Base-by-base conservation (phyloP, 2,888 invertebrate genomes). In the Arctia plantaginis region DNA sequence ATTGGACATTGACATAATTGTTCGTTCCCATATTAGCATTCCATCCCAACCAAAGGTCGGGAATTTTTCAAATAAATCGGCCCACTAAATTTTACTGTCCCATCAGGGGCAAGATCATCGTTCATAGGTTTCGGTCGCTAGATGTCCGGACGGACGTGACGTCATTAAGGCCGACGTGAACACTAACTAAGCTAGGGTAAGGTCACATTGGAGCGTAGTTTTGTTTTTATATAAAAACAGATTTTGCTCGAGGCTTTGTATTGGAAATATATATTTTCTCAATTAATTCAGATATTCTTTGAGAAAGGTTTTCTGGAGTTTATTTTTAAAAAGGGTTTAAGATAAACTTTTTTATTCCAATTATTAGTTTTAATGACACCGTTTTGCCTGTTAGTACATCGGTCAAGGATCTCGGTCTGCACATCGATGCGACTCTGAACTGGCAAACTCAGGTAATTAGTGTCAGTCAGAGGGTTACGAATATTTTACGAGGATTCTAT, bases 61-160 rank as follows among this genome's bases (percentile, higher is more conserved):
- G 74, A 76, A 81, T 84, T 85, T 85, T 84, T 84, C 83, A 83
- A 78, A 85, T 78, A 83, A 81, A 85, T 77, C 73, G 76, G 72
- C 39, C 33, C 77, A 83, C 81, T 83, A 85, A 85, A 86, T 86
- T 86, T 84, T 77, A 80, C 76, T 67, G 78, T 74, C 74, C 80
- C 78, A 74, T 83, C 81, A 80, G 76, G 78, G 75, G 72, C 71
- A 71, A 81, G 85, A 88, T 87, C 86, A 88, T 87, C 85, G 81
- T 87, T 88, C 88, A 88, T 87, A 84, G 88, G 85, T 88, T 88
- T 84, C 80, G 84, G 84, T 82, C 84, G 84, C 76, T 84, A 74
- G 84, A 86, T 85, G 87, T 85, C 88, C 83, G 79, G 80, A 69
- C 77, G 79, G 69, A 85, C 88, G 88, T 88, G 88, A 88, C 83